Conservation (phyloP, 2,888 invertebrate genomes). For the Nomada fucata region DNA sequence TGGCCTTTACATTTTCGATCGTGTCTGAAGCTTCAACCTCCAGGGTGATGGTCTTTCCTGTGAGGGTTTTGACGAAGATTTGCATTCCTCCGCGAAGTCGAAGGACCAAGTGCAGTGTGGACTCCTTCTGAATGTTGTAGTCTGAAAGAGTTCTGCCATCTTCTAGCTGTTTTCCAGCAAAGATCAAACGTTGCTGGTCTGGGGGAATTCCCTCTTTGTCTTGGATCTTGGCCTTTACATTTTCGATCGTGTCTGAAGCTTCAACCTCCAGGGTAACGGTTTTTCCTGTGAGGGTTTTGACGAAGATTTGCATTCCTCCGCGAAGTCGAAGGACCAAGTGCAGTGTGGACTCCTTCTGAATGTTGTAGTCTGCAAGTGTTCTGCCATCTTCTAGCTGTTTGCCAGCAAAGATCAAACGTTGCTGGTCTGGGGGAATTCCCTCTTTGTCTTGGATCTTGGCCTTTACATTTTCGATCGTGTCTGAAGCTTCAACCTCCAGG, state of each 20-base stretch:
- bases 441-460: slow-evolving; percentile 85
- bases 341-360: slow-evolving; percentile 69
- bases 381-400: slow-evolving; percentile 68
- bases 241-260: slow-evolving; percentile 72
- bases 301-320: slow-evolving; percentile 88
- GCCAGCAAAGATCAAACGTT: slow-evolving; percentile 69
- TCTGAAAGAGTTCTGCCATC: slow-evolving; percentile 57
- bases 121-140: slow-evolving; percentile 59
- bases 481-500: slow-evolving; percentile 86
- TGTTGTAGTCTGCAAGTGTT: slow-evolving; percentile 68
- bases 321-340: slow-evolving; percentile 77
- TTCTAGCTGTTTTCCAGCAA: slow-evolving; percentile 56
- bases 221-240: slow-evolving; percentile 58
- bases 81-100: slow-evolving; percentile 48
- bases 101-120: slow-evolving; percentile 64
- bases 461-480: slow-evolving; percentile 87
- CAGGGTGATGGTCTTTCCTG: slow-evolving; percentile 40
- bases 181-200: slow-evolving; percentile 57
- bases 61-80: slow-evolving; percentile 35
- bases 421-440: slow-evolving; percentile 68
- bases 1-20: slow-evolving; percentile 62
- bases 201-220: slow-evolving; percentile 61
- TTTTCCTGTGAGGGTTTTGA: slow-evolving; percentile 31
- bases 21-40: slow-evolving; percentile 63
- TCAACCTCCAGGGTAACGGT: slow-evolving; percentile 85